A percentile compares a stretch with the other conserved stretches of the same genome.
Conservation (phyloP, 2,888 invertebrate genomes). For the Dynastes maya region DNA sequence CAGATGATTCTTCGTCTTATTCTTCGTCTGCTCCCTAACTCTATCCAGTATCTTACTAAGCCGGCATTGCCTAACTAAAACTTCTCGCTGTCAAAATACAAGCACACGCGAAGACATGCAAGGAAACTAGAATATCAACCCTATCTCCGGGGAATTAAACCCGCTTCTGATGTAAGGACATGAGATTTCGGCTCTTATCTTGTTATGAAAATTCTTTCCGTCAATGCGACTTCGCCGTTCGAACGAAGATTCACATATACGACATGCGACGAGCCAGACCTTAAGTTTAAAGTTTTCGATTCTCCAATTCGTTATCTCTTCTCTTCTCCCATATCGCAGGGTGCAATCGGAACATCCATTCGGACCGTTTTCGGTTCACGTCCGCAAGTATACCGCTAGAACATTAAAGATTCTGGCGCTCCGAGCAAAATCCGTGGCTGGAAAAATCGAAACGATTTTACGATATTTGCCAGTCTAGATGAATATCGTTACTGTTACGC, state of each 20-base stretch:
- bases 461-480: constrained; percentile 32
- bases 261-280: constrained; percentile 4
- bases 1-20: too few relatives aligned
- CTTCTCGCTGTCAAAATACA: not conserved
- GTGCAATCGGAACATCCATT: not conserved
- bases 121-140: not conserved
- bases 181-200: constrained; percentile 18
- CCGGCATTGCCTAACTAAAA: not conserved
- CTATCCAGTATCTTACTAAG: not conserved
- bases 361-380: not conserved
- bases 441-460: constrained; percentile 31
- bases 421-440: constrained; percentile 27
- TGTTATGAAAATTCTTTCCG: constrained; percentile 30
- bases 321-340: not conserved
- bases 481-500: constrained; percentile 15
- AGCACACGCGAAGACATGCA: not conserved
- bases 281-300: constrained; percentile 20
- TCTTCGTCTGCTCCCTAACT: too few relatives aligned
- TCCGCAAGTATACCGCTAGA: constrained; percentile 15
- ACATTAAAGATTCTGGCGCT: constrained; percentile 14
- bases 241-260: constrained; percentile 9
- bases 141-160: not conserved
- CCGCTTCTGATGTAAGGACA: not conserved
- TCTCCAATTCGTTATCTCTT: not conserved
- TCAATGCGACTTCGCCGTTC: constrained; percentile 7